Evolutionary conservation across 1,140 invertebrate species (phyloP).

Genomic region (Drosophila azteca): DNA sequence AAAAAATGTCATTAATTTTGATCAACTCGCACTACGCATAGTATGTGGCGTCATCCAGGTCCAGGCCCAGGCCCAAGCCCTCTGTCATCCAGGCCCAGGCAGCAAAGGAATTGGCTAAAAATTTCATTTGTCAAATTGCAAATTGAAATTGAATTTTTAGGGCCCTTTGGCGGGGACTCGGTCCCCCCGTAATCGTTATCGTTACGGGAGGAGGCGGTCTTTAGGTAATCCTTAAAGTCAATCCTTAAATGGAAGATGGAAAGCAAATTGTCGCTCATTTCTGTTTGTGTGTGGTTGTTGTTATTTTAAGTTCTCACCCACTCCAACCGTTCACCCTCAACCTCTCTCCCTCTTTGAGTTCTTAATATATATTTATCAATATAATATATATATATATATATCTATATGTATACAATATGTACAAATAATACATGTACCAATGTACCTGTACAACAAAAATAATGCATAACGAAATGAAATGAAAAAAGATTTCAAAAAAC

Average conservation of each 20-base stretch:
- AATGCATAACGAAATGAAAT: conserved; percentile 32
- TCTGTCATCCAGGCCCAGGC: background rate
- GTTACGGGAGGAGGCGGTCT: no score
- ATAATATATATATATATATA: background rate
- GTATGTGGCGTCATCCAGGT: conserved; percentile 33
- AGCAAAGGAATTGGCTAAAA: conserved; percentile 35
- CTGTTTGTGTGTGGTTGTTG: background rate
- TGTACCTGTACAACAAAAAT: conserved; percentile 9
- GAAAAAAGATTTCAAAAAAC: conserved; percentile 78
- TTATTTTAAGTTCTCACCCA: background rate
- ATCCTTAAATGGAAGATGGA: no score
- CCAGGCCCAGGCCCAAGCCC: background rate
- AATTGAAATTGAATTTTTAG: conserved; percentile 73
- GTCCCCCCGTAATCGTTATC: background rate
- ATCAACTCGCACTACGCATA: background rate
- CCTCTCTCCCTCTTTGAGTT: conserved; percentile 3
- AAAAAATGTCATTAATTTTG: conserved; percentile 73
- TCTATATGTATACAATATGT: conserved; percentile 8
- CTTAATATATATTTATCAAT: conserved; percentile 3
- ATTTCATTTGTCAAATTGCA: conserved; percentile 76
- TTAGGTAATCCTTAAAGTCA: no score
- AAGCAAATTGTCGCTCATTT: background rate
- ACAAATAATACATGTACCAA: conserved; percentile 15
- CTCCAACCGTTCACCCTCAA: background rate
- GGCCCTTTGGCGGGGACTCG: conserved; percentile 14